A percentile compares a stretch with the other conserved stretches of the same genome.
Conservation (phyloP, 2,888 invertebrate species). For the Cosmorhoe ocellata region DNA sequence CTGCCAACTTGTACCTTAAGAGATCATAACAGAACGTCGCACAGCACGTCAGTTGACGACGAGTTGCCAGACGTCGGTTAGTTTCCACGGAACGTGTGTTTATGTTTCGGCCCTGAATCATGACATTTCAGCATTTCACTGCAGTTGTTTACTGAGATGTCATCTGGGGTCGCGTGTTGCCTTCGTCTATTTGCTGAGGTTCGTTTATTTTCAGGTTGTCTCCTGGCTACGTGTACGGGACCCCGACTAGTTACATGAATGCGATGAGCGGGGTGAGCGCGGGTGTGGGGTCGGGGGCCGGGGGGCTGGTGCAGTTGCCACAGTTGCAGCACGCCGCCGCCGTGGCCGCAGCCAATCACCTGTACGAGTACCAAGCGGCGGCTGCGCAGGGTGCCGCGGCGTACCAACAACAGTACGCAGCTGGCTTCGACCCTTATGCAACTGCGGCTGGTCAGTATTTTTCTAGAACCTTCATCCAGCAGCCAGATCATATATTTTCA, state of each 20-base stretch:
- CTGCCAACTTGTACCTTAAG: too few relatives aligned
- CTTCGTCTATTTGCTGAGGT: constrained; percentile 3
- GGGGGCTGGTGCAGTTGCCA: constrained; percentile 86
- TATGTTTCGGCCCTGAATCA: too few relatives aligned
- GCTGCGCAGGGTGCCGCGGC: constrained; percentile 87
- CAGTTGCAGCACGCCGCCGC: constrained; percentile 89
- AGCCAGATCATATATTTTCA: too few relatives aligned
- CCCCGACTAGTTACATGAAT: constrained; percentile 90
- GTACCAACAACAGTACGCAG: constrained; percentile 88
- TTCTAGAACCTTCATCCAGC: too few relatives aligned
- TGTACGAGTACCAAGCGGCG: constrained; percentile 91
- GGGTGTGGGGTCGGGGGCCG: constrained; percentile 82
- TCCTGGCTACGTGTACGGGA: constrained; percentile 88
- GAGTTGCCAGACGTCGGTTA: too few relatives aligned
- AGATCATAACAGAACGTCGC: too few relatives aligned
- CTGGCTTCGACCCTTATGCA: constrained; percentile 89
- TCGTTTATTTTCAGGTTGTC: constrained; percentile 60
- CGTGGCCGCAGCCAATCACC: constrained; percentile 90
- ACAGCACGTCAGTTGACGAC: too few relatives aligned
- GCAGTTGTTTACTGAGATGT: constrained; percentile 24
- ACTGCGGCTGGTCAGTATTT: constrained; percentile 85
- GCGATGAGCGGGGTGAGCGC: constrained; percentile 84
- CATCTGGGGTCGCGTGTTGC: constrained; percentile 17
- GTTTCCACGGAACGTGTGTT: too few relatives aligned
- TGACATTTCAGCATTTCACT: constrained; percentile 26